These are phyloP conservation scores for Mugil cephalus DNA, from an alignment of 2,113 vertebrate species.

Conservation along the genomic window DNA sequence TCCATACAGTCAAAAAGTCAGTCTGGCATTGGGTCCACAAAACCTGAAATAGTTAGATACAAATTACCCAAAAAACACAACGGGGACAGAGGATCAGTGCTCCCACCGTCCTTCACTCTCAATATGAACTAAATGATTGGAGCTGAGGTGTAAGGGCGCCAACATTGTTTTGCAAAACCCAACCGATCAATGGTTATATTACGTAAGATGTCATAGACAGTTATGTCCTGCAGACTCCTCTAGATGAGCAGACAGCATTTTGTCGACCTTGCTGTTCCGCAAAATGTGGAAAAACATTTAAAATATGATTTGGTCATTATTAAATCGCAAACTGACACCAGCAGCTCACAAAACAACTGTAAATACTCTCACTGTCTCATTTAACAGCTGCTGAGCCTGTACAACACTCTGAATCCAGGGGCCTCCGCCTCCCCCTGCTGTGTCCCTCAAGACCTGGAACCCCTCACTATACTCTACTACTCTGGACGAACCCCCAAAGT, in stretches of 20 bases:
- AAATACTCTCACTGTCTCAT: background rate
- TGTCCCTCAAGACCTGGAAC: conserved; percentile 94
- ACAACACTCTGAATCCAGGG: conserved; percentile 94
- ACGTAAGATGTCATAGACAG: background rate
- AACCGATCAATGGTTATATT: background rate
- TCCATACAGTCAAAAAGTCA: no score
- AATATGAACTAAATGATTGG: no score
- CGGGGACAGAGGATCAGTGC: no score
- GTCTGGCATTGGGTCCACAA: no score
- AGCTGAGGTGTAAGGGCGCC: no score
- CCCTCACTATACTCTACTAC: conserved; percentile 96
- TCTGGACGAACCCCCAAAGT: conserved; percentile 93
- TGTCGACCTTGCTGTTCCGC: background rate
- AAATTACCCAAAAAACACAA: no score
- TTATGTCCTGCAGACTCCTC: background rate
- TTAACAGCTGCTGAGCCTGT: conserved; percentile 91
- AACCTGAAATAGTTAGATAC: no score
- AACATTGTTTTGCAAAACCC: no score
- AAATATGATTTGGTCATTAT: no score
- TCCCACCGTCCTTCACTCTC: no score
- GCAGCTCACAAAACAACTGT: background rate
- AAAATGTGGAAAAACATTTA: no score
- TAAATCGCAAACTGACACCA: no score
- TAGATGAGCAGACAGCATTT: background rate
- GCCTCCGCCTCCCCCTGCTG: conserved; percentile 94